Conservation (phyloP, 1,140 invertebrate species). For the Tetranychus urticae region DNA sequence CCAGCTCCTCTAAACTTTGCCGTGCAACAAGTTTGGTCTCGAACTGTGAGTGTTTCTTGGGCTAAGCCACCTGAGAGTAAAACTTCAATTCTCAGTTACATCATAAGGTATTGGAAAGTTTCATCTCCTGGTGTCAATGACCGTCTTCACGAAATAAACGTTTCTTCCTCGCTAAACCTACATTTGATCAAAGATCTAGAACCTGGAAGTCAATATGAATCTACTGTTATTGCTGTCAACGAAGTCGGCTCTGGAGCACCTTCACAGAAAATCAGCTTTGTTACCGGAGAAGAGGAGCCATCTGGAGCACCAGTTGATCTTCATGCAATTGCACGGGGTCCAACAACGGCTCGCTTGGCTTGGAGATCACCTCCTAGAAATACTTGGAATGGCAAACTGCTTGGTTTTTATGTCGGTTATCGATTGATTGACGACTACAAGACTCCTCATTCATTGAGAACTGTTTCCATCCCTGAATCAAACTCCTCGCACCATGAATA, state of each 20-base stretch:
- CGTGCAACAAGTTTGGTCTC: conserved; percentile 19
- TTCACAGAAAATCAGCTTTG: conserved; percentile 68
- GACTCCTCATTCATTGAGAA: conserved; percentile 16
- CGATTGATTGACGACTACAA: conserved; percentile 23
- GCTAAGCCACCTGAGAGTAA: conserved; percentile 25
- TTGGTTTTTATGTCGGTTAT: conserved; percentile 41
- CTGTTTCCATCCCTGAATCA: not conserved
- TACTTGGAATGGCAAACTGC: conserved; percentile 78
- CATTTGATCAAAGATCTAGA: conserved; percentile 25
- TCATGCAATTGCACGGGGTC: conserved; percentile 12
- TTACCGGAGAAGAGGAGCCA: conserved; percentile 61
- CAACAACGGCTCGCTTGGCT: conserved; percentile 12
- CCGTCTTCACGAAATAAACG: conserved; percentile 2
- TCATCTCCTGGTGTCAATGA: not conserved
- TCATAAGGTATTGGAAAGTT: conserved; percentile 16
- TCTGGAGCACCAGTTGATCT: conserved; percentile 7
- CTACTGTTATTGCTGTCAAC: conserved; percentile 77
- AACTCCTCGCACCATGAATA: conserved; percentile 8
- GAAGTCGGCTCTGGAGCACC: conserved; percentile 71
- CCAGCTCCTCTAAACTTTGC: conserved; percentile 21
- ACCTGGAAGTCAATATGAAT: conserved; percentile 76
- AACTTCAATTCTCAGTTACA: conserved; percentile 23
- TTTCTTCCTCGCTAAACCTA: not conserved
- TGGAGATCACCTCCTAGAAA: conserved; percentile 43
- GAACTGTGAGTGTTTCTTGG: conserved; percentile 22